phyloP scores from a whole-genome alignment of 2,888 invertebrate genomes.

The Arctia plantaginis region DNA sequence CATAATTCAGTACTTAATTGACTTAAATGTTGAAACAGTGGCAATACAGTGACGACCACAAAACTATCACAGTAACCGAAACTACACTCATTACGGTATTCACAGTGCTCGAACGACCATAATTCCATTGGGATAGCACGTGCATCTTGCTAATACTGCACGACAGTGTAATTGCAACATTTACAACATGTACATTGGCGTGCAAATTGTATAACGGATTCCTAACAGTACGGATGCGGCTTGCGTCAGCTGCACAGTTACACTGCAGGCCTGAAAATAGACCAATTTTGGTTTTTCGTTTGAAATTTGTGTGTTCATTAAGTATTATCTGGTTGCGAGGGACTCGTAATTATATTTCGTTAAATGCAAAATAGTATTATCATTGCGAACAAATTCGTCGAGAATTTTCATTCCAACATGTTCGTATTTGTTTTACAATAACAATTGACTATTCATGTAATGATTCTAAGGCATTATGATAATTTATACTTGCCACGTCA shows the following conservation, averaged over 20 bases:
- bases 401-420: too few relatives aligned
- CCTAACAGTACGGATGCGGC: slow-evolving; percentile 49
- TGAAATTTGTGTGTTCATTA: slow-evolving; percentile 44
- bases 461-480: neutral
- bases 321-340: slow-evolving; percentile 27
- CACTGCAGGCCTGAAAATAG: slow-evolving; percentile 41
- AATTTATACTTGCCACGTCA: neutral
- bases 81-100: slow-evolving; percentile 34
- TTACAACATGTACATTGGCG: slow-evolving; percentile 41
- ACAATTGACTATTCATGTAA: too few relatives aligned
- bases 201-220: slow-evolving; percentile 43
- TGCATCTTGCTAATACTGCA: slow-evolving; percentile 47
- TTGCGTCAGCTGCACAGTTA: slow-evolving; percentile 45
- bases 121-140: slow-evolving; percentile 32
- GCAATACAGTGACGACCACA: slow-evolving; percentile 17
- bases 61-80: slow-evolving; percentile 41
- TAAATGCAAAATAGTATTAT: neutral
- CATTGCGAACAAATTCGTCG: neutral
- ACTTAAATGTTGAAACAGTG: neutral
- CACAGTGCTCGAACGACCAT: slow-evolving; percentile 29
- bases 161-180: slow-evolving; percentile 52
- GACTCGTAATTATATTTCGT: slow-evolving; percentile 9
- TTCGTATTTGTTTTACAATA: neutral
- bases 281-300: slow-evolving; percentile 51
- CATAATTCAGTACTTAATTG: neutral